phyloP scores from a whole-genome alignment of 2,888 invertebrate species.

The Rhagonycha fulva region DNA sequence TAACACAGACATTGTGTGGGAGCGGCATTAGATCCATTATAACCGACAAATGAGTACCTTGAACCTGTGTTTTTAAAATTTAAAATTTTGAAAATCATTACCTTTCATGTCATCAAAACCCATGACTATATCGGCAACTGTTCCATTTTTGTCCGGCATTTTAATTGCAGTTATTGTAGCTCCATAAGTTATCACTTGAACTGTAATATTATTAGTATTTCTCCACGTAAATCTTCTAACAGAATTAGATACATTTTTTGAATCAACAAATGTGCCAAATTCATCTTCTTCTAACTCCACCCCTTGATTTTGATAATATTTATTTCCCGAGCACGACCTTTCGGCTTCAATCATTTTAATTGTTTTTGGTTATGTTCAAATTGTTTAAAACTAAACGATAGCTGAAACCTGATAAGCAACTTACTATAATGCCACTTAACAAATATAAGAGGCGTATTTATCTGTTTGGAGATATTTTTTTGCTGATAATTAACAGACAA shows the following conservation, averaged over 20 bases:
- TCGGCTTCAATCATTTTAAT: background rate
- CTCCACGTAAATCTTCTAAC: slow-evolving; percentile 70
- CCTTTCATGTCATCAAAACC: slow-evolving; percentile 85
- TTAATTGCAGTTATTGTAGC: slow-evolving; percentile 82
- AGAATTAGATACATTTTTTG: slow-evolving; percentile 49
- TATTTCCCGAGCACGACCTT: background rate
- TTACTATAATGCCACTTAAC: background rate
- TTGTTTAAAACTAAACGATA: background rate
- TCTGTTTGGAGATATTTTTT: background rate
- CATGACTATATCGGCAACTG: slow-evolving; percentile 76
- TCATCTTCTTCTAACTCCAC: slow-evolving; percentile 50
- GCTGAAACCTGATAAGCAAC: background rate
- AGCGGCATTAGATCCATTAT: background rate
- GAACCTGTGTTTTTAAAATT: background rate
- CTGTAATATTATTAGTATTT: slow-evolving; percentile 67
- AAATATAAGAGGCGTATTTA: background rate
- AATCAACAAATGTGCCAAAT: slow-evolving; percentile 46
- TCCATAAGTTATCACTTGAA: slow-evolving; percentile 80
- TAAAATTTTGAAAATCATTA: slow-evolving; percentile 47
- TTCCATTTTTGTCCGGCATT: slow-evolving; percentile 75
- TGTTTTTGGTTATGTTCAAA: background rate
- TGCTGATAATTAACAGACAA: background rate
- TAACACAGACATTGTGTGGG: too few species aligned
- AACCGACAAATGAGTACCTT: too few species aligned
- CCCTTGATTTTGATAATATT: slow-evolving; percentile 6